These are phyloP conservation scores for Picathartes gymnocephalus DNA, from an alignment of 2,113 vertebrate species.

Conservation along the genomic window DNA sequence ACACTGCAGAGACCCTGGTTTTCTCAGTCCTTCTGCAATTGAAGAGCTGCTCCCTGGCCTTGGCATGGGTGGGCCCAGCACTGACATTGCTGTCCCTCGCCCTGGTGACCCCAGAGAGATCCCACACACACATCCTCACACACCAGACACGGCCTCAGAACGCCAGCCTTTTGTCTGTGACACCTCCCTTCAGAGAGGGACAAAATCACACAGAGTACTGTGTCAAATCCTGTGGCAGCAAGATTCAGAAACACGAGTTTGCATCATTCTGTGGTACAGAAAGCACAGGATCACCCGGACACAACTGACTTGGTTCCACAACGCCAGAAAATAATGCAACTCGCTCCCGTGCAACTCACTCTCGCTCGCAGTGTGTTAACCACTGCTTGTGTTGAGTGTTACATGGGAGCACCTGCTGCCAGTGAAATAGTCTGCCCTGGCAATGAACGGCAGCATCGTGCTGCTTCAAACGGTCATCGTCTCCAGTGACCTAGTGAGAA, in stretches of 20 bases:
- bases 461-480: constrained; percentile 39
- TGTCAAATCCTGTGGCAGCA: neutral
- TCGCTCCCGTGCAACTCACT: neutral
- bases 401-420: constrained; percentile 36
- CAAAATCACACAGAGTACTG: neutral
- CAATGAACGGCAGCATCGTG: constrained; percentile 1
- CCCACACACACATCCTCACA: too few species aligned
- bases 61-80: fast-evolving
- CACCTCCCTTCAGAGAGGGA: neutral
- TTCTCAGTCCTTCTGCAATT: neutral
- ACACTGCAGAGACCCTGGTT: neutral
- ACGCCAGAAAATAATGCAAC: neutral
- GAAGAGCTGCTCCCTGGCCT: fast-evolving
- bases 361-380: neutral
- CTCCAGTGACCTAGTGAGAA: constrained; percentile 14
- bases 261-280: neutral
- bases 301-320: neutral
- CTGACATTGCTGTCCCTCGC: neutral
- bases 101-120: neutral
- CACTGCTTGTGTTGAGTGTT: neutral
- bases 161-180: neutral
- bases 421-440: constrained; percentile 27
- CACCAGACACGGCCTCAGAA: fast-evolving
- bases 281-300: neutral
- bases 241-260: neutral